A percentile compares a stretch with the other conserved stretches of the same genome.
Evolutionary conservation across 2,888 invertebrate genomes (phyloP).

Genomic region (Lycocerus yunnanus): DNA sequence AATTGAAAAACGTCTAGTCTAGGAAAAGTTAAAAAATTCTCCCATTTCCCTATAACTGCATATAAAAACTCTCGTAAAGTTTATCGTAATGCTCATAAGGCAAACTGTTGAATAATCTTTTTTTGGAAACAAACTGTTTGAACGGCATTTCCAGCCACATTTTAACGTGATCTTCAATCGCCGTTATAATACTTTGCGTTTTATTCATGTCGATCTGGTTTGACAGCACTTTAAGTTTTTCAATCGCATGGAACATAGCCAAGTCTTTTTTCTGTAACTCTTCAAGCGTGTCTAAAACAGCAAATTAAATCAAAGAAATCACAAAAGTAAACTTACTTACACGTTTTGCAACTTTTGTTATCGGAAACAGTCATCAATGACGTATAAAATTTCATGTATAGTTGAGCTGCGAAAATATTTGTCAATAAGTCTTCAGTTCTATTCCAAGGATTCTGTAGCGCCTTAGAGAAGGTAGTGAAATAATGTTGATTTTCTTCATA

Average conservation of each 20-base stretch:
- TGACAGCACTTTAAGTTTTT: constrained; percentile 12
- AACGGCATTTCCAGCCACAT: constrained; percentile 29
- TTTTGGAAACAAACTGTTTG: constrained; percentile 10
- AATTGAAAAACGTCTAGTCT: background rate
- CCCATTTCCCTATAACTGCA: constrained; percentile 5
- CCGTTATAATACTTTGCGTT: background rate
- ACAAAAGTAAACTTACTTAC: constrained; percentile 2
- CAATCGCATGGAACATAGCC: constrained; percentile 4
- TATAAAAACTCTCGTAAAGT: constrained; percentile 22
- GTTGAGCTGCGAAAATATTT: background rate
- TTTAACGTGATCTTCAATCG: constrained; percentile 1
- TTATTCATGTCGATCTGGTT: background rate
- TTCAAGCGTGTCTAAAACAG: constrained; percentile 12
- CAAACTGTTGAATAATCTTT: constrained; percentile 17
- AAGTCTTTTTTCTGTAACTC: constrained; percentile 20
- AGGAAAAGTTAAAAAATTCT: background rate
- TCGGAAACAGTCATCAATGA: background rate
- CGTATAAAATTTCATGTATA: background rate
- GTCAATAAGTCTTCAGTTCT: constrained; percentile 13
- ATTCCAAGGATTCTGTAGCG: constrained; percentile 18
- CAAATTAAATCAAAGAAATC: background rate
- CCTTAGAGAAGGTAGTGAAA: background rate
- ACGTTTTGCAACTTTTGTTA: background rate
- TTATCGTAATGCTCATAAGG: constrained; percentile 24
- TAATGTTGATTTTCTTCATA: constrained; percentile 15